These are phyloP conservation scores for Apis mellifera DNA, from an alignment of 1,140 invertebrate species.

Conservation along the genomic window Amel_HAv3.1 CM009946.2:6745501-6746000, in stretches of 20 bases:
- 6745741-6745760: too few species aligned
- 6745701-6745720: fast-evolving
- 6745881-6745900: background rate
- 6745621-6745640: background rate
- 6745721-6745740: too few species aligned
- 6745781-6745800: too few species aligned
- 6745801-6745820: background rate
- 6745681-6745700: background rate
- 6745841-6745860: background rate
- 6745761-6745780: too few species aligned
- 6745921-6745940: background rate
- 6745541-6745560: constrained; percentile 33
- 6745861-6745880: background rate
- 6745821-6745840: background rate
- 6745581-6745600: constrained; percentile 11
- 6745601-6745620: constrained; percentile 29
- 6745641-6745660: background rate
- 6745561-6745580: constrained; percentile 3
- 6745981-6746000: too few species aligned
- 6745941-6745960: background rate
- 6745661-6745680: background rate
- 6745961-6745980: too few species aligned
- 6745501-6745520: too few species aligned
- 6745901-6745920: background rate
- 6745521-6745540: background rate